Conservation (phyloP, 2,113 vertebrate genomes). For the Paralichthys olivaceus region DNA sequence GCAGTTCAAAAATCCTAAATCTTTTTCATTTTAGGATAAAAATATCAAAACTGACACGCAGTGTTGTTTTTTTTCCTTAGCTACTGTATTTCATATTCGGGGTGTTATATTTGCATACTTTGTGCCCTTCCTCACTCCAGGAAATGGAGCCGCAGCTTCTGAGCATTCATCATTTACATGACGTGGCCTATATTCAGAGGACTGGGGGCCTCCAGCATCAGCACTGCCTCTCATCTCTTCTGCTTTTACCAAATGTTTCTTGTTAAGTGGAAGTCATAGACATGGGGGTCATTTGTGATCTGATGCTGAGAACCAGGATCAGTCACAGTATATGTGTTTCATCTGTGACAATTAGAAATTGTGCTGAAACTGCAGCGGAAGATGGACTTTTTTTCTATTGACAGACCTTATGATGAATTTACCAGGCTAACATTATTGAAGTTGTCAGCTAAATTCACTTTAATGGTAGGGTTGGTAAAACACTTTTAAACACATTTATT, state of each 20-base stretch:
- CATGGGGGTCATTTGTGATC: constrained; percentile 19
- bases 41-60: constrained; percentile 31
- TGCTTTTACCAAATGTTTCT: constrained; percentile 42
- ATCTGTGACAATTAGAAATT: not conserved
- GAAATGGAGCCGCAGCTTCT: constrained; percentile 70
- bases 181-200: constrained; percentile 70
- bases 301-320: not conserved
- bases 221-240: constrained; percentile 31
- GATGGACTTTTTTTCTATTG: not conserved
- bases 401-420: not conserved
- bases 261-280: constrained; percentile 12
- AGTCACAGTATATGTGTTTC: constrained; percentile 9
- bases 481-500: too few relatives aligned
- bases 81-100: constrained; percentile 31
- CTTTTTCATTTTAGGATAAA: constrained; percentile 35
- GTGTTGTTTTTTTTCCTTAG: constrained; percentile 19
- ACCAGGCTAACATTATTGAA: not conserved
- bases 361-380: not conserved
- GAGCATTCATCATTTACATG: constrained; percentile 80
- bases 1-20: constrained; percentile 38
- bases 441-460: not conserved
- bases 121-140: constrained; percentile 52
- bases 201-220: constrained; percentile 41
- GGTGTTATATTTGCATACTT: constrained; percentile 49
- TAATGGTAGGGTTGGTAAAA: not conserved